These are phyloP conservation scores for Erebia epiphron DNA, from an alignment of 2,888 invertebrate species.

Conservation along the genomic window DNA sequence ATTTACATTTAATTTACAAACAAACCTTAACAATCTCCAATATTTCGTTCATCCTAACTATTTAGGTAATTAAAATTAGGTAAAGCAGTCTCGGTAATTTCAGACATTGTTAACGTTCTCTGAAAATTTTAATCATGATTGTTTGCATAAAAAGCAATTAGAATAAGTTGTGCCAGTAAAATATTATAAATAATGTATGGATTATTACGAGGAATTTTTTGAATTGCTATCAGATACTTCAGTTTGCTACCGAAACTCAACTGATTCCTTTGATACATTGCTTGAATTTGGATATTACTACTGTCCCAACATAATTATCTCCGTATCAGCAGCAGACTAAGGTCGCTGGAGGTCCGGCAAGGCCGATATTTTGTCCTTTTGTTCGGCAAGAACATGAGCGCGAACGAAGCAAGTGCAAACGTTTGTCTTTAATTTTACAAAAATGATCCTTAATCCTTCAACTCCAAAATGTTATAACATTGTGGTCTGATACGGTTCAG, in stretches of 20 bases:
- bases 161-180: neutral
- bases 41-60: constrained; percentile 57
- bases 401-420: too few relatives aligned
- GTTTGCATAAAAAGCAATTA: constrained; percentile 7
- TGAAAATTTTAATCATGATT: constrained; percentile 16
- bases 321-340: too few relatives aligned
- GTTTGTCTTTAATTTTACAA: too few relatives aligned
- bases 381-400: too few relatives aligned
- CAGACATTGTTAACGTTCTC: constrained; percentile 26
- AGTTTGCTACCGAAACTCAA: neutral
- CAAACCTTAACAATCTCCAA: constrained; percentile 53
- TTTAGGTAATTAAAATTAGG: constrained; percentile 45
- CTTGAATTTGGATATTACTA: neutral
- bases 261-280: neutral
- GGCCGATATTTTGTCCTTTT: too few relatives aligned
- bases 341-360: too few relatives aligned
- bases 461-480: too few relatives aligned
- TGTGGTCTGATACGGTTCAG: too few relatives aligned
- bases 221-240: neutral
- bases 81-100: constrained; percentile 41
- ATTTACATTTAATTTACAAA: constrained; percentile 59
- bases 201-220: neutral
- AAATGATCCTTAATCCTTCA: too few relatives aligned
- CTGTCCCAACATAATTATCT: neutral
- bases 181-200: neutral